Evolutionary conservation across 1,140 invertebrate genomes (phyloP).

Genomic region (Aphelenchoides besseyi): DNA sequence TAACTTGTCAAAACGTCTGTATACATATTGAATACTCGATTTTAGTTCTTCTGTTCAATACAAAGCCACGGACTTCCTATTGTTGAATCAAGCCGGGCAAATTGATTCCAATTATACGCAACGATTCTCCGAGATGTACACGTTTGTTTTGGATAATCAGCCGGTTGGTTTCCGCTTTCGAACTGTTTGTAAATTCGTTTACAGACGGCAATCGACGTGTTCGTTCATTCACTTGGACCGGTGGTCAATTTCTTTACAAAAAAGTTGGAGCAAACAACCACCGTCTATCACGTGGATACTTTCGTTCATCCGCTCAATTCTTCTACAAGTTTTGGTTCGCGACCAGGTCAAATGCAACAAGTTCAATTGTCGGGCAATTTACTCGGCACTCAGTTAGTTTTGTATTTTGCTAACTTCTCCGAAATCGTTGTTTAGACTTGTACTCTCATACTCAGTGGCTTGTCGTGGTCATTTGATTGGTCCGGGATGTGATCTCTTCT

Average conservation of each 20-base stretch:
- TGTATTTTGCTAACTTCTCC: neutral
- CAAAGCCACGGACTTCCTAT: conserved; percentile 47
- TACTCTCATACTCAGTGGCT: conserved; percentile 46
- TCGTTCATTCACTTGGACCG: conserved; percentile 54
- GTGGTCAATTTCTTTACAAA: conserved; percentile 35
- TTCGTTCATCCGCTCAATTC: conserved; percentile 48
- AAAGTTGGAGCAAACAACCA: conserved; percentile 50
- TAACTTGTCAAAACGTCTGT: conserved; percentile 14
- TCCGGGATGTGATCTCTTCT: conserved; percentile 45
- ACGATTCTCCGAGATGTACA: conserved; percentile 30
- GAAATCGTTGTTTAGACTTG: conserved; percentile 25
- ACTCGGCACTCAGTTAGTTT: conserved; percentile 46
- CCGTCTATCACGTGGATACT: conserved; percentile 51
- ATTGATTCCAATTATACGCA: conserved; percentile 35
- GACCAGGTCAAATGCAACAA: conserved; percentile 35
- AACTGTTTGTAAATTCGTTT: conserved; percentile 15
- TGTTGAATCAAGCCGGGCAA: conserved; percentile 34
- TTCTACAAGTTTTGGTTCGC: neutral
- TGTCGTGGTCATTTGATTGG: conserved; percentile 46
- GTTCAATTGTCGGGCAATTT: conserved; percentile 32
- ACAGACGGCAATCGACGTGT: conserved; percentile 52
- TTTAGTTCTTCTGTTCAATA: conserved; percentile 49
- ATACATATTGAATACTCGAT: conserved; percentile 20
- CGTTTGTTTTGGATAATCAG: conserved; percentile 42
- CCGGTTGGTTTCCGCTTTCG: conserved; percentile 41